phyloP scores from a whole-genome alignment of 2,113 vertebrate species.

The Microtus ochrogaster region DNA sequence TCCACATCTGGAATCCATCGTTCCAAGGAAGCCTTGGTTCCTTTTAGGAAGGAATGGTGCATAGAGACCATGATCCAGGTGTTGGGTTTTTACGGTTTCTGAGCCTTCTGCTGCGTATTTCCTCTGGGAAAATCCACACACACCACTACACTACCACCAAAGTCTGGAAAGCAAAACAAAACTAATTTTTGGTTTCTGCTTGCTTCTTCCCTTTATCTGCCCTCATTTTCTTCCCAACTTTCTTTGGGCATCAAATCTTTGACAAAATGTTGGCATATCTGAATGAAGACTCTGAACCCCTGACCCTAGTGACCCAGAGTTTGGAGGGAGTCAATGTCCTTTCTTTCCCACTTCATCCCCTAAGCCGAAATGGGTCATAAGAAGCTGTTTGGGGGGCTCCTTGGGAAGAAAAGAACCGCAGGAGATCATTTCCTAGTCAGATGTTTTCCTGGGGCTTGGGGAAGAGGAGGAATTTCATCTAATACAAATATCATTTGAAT shows the following conservation, averaged over 20 bases:
- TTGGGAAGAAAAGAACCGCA: neutral
- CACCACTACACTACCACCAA: neutral
- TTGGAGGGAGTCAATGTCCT: neutral
- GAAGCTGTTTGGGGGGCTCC: neutral
- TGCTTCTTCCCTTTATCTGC: neutral
- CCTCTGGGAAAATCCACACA: neutral
- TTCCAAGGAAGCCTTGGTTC: neutral
- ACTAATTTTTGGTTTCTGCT: neutral
- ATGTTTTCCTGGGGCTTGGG: neutral
- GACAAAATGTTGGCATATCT: neutral
- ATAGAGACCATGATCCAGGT: neutral
- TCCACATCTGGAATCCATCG: neutral
- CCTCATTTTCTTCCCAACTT: neutral
- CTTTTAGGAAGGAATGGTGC: neutral
- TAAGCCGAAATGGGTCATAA: neutral
- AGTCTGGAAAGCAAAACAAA: neutral
- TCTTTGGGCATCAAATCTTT: neutral
- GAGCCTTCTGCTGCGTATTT: neutral
- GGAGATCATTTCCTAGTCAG: neutral
- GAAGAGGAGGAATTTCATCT: slow-evolving; percentile 35
- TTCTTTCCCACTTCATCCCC: neutral
- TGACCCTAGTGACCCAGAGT: neutral
- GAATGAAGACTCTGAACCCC: neutral
- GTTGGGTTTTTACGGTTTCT: neutral
- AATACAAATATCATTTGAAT: slow-evolving; percentile 67